These are phyloP conservation scores for Lasioglossum malachurum DNA, from an alignment of 2,888 invertebrate genomes.

Conservation along the genomic window DNA sequence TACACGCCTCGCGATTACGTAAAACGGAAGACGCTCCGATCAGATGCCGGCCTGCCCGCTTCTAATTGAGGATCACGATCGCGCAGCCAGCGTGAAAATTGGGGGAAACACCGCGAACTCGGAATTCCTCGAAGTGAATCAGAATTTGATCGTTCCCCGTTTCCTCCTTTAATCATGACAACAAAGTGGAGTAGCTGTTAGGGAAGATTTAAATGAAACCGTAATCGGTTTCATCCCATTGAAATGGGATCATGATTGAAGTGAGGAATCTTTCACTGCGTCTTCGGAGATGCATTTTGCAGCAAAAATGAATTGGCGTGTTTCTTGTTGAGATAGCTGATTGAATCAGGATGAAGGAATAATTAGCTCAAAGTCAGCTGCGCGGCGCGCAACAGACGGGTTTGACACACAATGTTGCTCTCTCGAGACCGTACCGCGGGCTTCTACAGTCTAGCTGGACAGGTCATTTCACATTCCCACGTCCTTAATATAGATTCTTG, in stretches of 20 bases:
- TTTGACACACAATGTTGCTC: conserved; percentile 19
- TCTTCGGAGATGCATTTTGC: background rate
- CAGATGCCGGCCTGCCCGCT: background rate
- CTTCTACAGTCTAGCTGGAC: conserved; percentile 65
- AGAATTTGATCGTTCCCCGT: background rate
- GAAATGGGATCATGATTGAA: background rate
- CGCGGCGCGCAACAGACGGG: background rate
- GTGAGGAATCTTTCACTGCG: background rate
- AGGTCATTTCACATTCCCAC: conserved; percentile 82
- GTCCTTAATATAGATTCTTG: conserved; percentile 82
- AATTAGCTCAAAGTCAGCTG: conserved; percentile 8
- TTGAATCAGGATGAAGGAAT: conserved; percentile 4
- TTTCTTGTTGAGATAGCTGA: background rate
- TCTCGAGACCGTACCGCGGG: conserved; percentile 54
- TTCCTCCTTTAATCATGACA: background rate
- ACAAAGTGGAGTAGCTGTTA: background rate
- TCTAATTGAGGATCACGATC: background rate
- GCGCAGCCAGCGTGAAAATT: background rate
- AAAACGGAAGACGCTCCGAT: background rate
- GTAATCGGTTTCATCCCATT: background rate
- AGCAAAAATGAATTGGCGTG: background rate
- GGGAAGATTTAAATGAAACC: background rate
- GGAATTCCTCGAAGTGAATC: background rate
- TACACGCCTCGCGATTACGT: conserved; percentile 19
- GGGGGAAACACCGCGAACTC: background rate